Base-by-base conservation (phyloP, 2,888 invertebrate species). In the Tromatobia lineatoria region DNA sequence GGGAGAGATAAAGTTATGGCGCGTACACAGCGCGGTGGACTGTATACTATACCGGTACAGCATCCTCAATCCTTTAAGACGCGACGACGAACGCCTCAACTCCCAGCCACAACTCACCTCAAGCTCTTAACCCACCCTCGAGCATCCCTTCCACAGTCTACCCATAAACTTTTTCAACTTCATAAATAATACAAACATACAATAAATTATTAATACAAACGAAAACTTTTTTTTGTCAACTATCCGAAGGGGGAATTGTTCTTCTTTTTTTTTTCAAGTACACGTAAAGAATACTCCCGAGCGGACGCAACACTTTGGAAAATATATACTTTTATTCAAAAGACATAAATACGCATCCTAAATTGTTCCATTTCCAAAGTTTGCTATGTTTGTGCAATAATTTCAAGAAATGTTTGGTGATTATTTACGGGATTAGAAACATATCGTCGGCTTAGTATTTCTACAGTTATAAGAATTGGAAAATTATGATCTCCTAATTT, bases 1-100 rank as follows among this genome's bases (percentile, higher is more conserved):
- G 77, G 54, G 66, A 66, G 61, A 86, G 87, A 87, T 87, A 86
- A 87, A 85, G 83, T 87, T 85, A 74, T 70, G 80, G 76, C 82
- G 73, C 85, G 85, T 85, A 85, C 79, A 79, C 84, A 84, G 80
- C 77, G 75, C 47, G 73, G 54, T 50, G 15, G 69, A 34, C 50
- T 29, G 25, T 57, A 71, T 38, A 34, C 2, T n/a, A n/a, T n/a
- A n/a, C n/a, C n/a, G 29, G 29, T 59, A 61, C 61, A 38, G 61
- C 61, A 38, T 61, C 61, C 34, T 1, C 18, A 34, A 61, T 61
- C 61, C 38, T 34, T 61, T 61, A 61, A 61, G 61, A 38, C 61
- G 61, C 61, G 34, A 61, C 61, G 34, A 61, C 61, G 34, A 34
- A 38, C 18, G 38, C 38, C 61, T 61, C 38, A 11, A 29, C 59